Base-by-base conservation (phyloP, 30 jellyfish, hydroid and myxozoan species). In the Catostylus mosaicus region DNA sequence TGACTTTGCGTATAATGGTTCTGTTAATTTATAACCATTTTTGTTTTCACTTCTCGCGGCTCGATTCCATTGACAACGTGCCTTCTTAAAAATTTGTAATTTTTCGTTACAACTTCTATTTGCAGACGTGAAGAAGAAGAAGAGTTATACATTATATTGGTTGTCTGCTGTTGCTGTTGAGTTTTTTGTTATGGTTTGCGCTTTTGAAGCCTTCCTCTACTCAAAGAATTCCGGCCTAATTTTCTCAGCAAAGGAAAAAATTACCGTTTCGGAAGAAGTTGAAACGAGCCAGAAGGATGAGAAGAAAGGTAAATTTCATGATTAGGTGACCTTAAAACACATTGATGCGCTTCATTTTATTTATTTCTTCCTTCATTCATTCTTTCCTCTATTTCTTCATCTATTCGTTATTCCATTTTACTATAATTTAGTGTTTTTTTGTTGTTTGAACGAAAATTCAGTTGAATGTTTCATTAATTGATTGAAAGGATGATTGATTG, bases 201-300 rank as follows among this genome's bases (percentile, higher is more conserved):
- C 63, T 0, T 79, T 79, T 27, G 90, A 79, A 20, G 82, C 80
- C 8, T 64, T 79, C 34, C 82, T 79, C 26, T 64, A 63, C 67
- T 30, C 87, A 20, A 75, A 57, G 26, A 75, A 75, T 3, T 75
- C 77, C 7, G 87, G 87, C 63, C 33, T 75, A 11, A 27, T 43
- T 56, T 57, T 47, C 69, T n/a, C 50, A 32, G 66, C 77, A 6
- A 57, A 47, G 52, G 29, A 30, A 18, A 30, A 18, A 22, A 16
- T 54, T 7, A 6, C 51, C 9, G 38, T 19, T 5, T 26, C 78
- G 0, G 47, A 33, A 16, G 3, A 10, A 52, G 4, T 10, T n/a
- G 35, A 63, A 26, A 57, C 1, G 50, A 33, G 56, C 16, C 10
- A 75, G 37, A 70, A 30, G 37, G 75, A 31, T 1, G 66, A 75